phyloP scores from a whole-genome alignment of 2,888 invertebrate genomes.

The Platycheirus albimanus region DNA sequence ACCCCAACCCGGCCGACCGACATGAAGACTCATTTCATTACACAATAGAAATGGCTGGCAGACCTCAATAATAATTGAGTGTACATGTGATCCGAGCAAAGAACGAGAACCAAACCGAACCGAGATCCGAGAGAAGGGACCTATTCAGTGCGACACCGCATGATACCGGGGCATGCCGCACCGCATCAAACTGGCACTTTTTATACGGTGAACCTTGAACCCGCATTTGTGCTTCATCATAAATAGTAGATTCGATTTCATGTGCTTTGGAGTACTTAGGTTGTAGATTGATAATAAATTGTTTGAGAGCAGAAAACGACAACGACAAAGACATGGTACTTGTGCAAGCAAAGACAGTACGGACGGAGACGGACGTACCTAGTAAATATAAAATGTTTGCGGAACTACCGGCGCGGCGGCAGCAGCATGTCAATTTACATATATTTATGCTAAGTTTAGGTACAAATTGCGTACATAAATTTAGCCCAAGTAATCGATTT shows the following conservation, averaged over 20 bases:
- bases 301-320: constrained; percentile 43
- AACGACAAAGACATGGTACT: constrained; percentile 1
- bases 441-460: too few species aligned
- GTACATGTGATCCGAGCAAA: constrained; percentile 27
- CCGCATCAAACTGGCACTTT: background rate
- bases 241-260: constrained; percentile 57
- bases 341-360: constrained; percentile 24
- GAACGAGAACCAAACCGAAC: too few species aligned
- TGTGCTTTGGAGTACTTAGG: constrained; percentile 42
- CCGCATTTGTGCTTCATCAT: constrained; percentile 53
- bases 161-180: too few species aligned
- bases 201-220: constrained; percentile 54
- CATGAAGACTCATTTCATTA: constrained; percentile 47
- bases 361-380: too few species aligned
- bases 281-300: constrained; percentile 53
- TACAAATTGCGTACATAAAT: too few species aligned
- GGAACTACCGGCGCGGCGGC: constrained; percentile 8
- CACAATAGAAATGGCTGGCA: constrained; percentile 26
- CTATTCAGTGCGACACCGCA: background rate
- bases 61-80: constrained; percentile 15
- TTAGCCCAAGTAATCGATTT: constrained; percentile 46
- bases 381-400: background rate
- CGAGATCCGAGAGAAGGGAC: background rate
- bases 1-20: too few species aligned
- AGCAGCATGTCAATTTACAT: constrained; percentile 31